phyloP scores from a whole-genome alignment of 2,888 invertebrate species.

The Tetranychus piercei region DNA sequence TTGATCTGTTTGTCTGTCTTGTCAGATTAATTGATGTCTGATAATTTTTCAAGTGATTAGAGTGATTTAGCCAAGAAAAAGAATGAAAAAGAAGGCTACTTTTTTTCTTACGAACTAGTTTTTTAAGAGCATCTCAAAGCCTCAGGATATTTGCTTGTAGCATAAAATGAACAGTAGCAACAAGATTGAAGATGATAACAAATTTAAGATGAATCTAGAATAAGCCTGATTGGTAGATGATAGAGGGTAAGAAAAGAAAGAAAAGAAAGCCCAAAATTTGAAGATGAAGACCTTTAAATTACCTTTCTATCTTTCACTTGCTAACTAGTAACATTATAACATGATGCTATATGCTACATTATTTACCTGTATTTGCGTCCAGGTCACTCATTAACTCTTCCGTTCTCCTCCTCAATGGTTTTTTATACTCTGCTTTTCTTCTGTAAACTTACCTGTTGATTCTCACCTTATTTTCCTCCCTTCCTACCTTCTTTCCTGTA shows the following conservation, averaged over 20 bases:
- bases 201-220: neutral
- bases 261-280: neutral
- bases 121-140: neutral
- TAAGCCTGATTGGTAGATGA: neutral
- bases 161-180: neutral
- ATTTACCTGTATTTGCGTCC: neutral
- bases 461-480: neutral
- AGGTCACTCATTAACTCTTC: neutral
- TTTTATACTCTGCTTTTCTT: neutral
- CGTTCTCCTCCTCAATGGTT: neutral
- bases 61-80: neutral
- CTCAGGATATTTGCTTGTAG: neutral
- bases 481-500: neutral
- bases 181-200: neutral
- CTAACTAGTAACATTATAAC: too few relatives aligned
- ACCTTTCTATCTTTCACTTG: neutral
- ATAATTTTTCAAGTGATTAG: neutral
- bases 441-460: neutral
- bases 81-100: neutral
- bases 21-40: neutral
- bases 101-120: conserved; percentile 3
- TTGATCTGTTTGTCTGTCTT: neutral
- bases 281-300: neutral
- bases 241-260: neutral
- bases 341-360: neutral